These are phyloP conservation scores for Willisornis vidua DNA, from an alignment of 2,113 vertebrate genomes.

Conservation along the genomic window DNA sequence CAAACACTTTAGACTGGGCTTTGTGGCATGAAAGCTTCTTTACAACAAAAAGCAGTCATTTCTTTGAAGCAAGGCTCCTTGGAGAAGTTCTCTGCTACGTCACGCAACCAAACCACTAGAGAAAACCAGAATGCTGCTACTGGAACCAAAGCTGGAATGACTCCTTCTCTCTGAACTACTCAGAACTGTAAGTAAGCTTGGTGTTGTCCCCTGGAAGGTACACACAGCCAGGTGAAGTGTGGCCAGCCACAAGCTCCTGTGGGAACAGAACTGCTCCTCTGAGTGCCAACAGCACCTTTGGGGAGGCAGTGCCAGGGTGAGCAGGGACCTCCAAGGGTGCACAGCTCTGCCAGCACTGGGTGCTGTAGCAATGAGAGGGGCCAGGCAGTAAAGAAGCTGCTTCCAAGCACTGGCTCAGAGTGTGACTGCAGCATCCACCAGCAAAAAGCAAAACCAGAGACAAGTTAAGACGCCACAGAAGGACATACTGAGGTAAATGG, in stretches of 20 bases:
- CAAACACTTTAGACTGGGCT: not conserved
- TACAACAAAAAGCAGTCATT: not conserved
- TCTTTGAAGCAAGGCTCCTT: not conserved
- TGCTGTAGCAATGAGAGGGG: constrained; percentile 62
- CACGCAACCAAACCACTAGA: not conserved
- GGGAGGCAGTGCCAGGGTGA: not conserved
- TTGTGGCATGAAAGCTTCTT: not conserved
- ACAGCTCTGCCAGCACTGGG: not conserved
- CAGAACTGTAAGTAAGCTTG: not conserved
- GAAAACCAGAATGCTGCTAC: not conserved
- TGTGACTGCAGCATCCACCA: not conserved
- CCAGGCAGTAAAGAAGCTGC: constrained; percentile 39
- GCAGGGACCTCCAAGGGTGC: not conserved
- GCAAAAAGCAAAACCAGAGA: constrained; percentile 8
- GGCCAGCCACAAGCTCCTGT: constrained; percentile 53
- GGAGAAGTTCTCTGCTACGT: not conserved
- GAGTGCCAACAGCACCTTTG: constrained; percentile 10
- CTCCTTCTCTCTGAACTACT: not conserved
- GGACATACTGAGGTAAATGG: constrained; percentile 28
- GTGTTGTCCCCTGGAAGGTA: constrained; percentile 74
- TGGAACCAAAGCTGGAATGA: not conserved
- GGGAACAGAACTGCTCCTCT: not conserved
- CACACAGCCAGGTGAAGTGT: constrained; percentile 29
- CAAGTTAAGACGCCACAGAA: not conserved
- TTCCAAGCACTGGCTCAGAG: constrained; percentile 46